Evolutionary conservation across 2,113 vertebrate species (phyloP).

Genomic region (Scophthalmus maximus): DNA sequence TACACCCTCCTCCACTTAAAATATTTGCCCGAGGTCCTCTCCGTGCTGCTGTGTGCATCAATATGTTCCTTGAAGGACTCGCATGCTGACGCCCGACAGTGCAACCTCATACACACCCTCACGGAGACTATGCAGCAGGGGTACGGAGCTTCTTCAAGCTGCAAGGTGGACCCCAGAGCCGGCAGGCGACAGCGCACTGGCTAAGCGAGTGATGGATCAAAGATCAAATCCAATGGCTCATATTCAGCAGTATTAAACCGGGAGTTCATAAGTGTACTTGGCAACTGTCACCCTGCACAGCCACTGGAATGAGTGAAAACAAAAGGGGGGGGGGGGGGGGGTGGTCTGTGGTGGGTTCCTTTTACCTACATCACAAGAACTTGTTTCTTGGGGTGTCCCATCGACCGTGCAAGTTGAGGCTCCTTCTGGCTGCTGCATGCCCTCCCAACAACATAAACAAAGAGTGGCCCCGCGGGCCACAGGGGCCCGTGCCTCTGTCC

Average conservation of each 20-base stretch:
- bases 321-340: too few species aligned
- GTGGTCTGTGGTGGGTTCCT: conserved; percentile 23
- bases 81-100: conserved; percentile 27
- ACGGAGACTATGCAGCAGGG: conserved; percentile 1
- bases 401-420: not conserved
- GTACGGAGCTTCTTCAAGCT: not conserved
- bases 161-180: not conserved
- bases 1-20: conserved; percentile 28
- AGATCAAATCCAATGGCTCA: not conserved
- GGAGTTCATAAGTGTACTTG: not conserved
- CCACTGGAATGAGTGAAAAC: conserved; percentile 10
- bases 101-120: conserved; percentile 26
- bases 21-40: conserved; percentile 27
- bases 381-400: too few species aligned
- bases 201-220: not conserved
- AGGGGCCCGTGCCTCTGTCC: conserved; percentile 54
- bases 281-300: not conserved
- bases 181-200: not conserved
- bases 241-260: not conserved
- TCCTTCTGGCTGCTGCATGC: not conserved
- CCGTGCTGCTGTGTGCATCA: conserved; percentile 37
- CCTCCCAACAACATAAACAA: conserved; percentile 13
- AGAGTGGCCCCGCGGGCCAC: conserved; percentile 9
- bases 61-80: conserved; percentile 44
- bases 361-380: conserved; percentile 12